Conservation (phyloP, 2,797 vertebrate species). For the Sebastes cheni region DNA sequence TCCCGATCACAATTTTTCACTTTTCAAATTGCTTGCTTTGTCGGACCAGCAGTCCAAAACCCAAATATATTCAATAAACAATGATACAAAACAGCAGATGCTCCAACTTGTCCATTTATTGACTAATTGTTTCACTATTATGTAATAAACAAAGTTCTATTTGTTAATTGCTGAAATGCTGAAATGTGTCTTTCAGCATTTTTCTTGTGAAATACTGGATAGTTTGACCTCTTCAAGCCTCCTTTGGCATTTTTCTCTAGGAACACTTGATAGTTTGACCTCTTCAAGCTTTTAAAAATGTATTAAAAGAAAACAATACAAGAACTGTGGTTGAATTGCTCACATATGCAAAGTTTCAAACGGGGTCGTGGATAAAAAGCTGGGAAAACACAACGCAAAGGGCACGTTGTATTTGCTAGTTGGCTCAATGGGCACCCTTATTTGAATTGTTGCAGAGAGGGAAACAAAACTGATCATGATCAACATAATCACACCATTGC, state of each 20-base stretch:
- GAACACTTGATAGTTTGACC: not conserved
- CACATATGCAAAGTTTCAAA: not conserved
- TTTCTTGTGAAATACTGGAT: not conserved
- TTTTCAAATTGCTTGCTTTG: not conserved
- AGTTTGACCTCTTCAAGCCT: too few relatives aligned
- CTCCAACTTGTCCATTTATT: not conserved
- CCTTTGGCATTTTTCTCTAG: not conserved
- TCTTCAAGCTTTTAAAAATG: not conserved
- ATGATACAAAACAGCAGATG: not conserved
- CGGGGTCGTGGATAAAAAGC: not conserved
- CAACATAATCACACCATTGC: constrained; percentile 54
- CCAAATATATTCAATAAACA: not conserved
- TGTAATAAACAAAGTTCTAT: not conserved
- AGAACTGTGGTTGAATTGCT: not conserved
- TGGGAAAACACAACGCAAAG: not conserved
- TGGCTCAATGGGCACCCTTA: constrained; percentile 8
- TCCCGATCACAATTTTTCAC: not conserved
- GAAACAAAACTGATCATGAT: constrained; percentile 48
- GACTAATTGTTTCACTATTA: not conserved
- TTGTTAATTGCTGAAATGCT: too few relatives aligned
- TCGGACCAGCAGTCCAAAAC: not conserved
- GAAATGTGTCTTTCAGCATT: not conserved
- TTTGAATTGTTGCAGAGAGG: constrained; percentile 27
- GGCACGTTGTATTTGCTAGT: constrained; percentile 8
- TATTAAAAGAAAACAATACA: not conserved